Percentiles rank a stretch among this genome's conserved stretches.
Conservation (phyloP, 2,113 vertebrate genomes). For the Pristiophorus japonicus region DNA sequence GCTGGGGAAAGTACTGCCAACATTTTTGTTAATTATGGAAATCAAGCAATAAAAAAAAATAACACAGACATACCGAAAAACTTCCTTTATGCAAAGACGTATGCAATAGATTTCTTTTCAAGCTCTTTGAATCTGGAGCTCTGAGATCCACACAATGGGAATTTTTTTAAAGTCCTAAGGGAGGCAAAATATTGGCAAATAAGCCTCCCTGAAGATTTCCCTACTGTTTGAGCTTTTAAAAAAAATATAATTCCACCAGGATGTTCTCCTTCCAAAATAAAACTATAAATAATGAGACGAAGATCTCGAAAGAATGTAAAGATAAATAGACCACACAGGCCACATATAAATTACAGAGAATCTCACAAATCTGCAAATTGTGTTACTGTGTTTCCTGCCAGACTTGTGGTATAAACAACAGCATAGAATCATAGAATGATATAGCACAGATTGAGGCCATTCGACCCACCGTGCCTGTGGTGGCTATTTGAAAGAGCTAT, state of each 20-base stretch:
- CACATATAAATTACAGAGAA: background rate
- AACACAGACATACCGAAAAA: background rate
- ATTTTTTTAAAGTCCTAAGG: background rate
- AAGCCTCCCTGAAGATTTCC: conserved; percentile 14
- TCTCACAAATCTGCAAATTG: background rate
- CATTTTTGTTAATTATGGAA: conserved; percentile 31
- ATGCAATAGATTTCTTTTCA: background rate
- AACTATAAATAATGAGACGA: background rate
- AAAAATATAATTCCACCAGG: background rate
- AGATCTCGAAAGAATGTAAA: background rate
- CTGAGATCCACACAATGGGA: background rate
- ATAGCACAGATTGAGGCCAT: no score
- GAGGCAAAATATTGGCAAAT: background rate
- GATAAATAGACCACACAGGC: background rate
- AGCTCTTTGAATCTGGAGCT: background rate
- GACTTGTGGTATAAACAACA: background rate
- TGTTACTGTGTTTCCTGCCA: background rate
- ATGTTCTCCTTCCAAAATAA: background rate
- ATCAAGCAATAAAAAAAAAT: background rate
- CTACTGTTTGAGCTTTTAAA: background rate
- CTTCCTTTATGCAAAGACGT: background rate
- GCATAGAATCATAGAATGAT: no score
- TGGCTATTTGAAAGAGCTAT: no score
- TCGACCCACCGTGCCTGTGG: no score
- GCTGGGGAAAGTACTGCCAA: conserved; percentile 1